A percentile compares a stretch with the other conserved stretches of the same genome.
phyloP scores from a whole-genome alignment of 2,113 vertebrate species.

The Chaetops frenatus region DNA sequence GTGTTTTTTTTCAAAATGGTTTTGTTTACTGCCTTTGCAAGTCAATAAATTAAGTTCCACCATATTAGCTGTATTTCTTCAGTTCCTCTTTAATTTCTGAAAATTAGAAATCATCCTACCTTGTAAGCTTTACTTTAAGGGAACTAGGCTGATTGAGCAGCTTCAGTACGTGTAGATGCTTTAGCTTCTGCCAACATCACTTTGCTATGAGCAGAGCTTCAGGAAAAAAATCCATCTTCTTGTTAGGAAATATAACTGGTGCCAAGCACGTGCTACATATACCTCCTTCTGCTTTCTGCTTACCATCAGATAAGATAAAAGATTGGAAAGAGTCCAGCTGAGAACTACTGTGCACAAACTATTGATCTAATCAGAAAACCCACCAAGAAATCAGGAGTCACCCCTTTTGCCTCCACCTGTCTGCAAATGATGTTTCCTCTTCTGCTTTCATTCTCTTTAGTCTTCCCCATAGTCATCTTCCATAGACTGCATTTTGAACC shows the following conservation, averaged over 20 bases:
- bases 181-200: neutral
- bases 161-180: neutral
- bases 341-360: neutral
- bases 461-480: neutral
- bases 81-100: neutral
- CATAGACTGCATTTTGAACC: neutral
- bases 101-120: neutral
- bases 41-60: neutral
- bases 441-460: neutral
- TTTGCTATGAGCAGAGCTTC: neutral
- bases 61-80: neutral
- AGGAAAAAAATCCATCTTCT: neutral
- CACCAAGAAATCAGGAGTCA: neutral
- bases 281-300: neutral
- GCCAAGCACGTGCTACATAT: neutral
- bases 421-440: neutral
- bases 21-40: neutral
- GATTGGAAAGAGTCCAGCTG: neutral
- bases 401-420: neutral
- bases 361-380: neutral
- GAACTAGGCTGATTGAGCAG: neutral
- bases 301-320: neutral
- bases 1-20: neutral
- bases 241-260: neutral
- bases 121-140: neutral